phyloP scores from a whole-genome alignment of 2,888 invertebrate species.

The Hirtodrosophila histrioides region DNA sequence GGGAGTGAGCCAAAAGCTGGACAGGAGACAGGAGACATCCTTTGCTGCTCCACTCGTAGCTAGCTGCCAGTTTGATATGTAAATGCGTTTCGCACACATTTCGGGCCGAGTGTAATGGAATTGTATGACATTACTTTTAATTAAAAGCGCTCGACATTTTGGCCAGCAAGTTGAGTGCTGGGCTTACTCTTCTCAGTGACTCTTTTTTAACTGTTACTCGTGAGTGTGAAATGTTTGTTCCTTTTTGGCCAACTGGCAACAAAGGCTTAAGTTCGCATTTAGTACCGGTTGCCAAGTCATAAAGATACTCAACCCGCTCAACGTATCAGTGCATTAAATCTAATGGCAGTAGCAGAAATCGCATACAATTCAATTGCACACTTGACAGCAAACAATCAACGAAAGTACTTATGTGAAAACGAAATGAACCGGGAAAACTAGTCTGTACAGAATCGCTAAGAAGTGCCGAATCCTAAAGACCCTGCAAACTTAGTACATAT shows the following conservation, averaged over 20 bases:
- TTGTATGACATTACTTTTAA: slow-evolving; percentile 83
- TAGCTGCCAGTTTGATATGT: slow-evolving; percentile 69
- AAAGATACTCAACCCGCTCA: slow-evolving; percentile 26
- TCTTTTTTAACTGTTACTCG: slow-evolving; percentile 40
- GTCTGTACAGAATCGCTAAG: background rate
- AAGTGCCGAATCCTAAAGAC: background rate
- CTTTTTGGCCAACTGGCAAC: slow-evolving; percentile 22
- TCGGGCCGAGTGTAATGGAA: slow-evolving; percentile 76
- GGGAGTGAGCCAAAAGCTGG: slow-evolving; percentile 8
- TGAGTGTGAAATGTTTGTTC: slow-evolving; percentile 60
- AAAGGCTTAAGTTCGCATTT: slow-evolving; percentile 51
- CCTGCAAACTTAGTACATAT: background rate
- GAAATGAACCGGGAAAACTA: background rate
- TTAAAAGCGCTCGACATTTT: slow-evolving; percentile 82
- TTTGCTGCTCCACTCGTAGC: slow-evolving; percentile 31
- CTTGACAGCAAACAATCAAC: slow-evolving; percentile 50
- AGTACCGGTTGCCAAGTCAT: slow-evolving; percentile 41
- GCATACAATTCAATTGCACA: slow-evolving; percentile 73
- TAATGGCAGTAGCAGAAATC: slow-evolving; percentile 61
- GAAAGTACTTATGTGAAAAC: slow-evolving; percentile 8
- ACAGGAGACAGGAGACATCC: slow-evolving; percentile 38
- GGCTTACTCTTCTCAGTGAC: slow-evolving; percentile 26
- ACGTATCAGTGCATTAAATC: slow-evolving; percentile 72
- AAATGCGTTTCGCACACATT: slow-evolving; percentile 80
- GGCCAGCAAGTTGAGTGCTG: slow-evolving; percentile 68